phyloP scores from a whole-genome alignment of 2,888 invertebrate genomes.

The Idaea biselata region DNA sequence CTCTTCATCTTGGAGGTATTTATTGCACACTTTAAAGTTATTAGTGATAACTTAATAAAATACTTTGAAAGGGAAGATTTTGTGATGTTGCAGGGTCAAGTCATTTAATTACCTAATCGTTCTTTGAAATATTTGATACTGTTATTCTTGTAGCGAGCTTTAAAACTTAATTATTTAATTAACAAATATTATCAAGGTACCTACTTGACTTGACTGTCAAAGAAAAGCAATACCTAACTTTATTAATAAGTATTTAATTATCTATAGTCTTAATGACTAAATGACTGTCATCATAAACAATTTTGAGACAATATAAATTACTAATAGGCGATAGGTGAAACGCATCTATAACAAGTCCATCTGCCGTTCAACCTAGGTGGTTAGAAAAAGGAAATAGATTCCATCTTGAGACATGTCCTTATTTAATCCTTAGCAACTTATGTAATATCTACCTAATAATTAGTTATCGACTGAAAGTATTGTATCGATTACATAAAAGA shows the following conservation, averaged over 20 bases:
- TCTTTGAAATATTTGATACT: neutral
- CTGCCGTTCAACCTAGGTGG: too few relatives aligned
- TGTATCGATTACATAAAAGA: slow-evolving; percentile 1
- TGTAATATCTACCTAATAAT: neutral
- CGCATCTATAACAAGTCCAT: too few relatives aligned
- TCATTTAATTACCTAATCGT: neutral
- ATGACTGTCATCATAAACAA: neutral
- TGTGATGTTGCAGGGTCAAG: neutral
- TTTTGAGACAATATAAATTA: too few relatives aligned
- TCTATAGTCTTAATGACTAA: neutral
- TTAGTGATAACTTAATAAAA: slow-evolving; percentile 1
- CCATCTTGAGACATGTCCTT: neutral
- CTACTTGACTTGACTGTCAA: too few relatives aligned
- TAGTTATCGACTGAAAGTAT: neutral
- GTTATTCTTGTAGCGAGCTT: neutral
- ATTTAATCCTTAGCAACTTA: neutral
- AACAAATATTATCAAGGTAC: neutral
- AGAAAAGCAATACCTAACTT: too few relatives aligned
- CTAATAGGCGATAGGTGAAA: too few relatives aligned
- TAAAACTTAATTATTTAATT: neutral
- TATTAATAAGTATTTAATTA: neutral
- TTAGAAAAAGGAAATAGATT: neutral
- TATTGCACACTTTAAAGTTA: slow-evolving; percentile 22
- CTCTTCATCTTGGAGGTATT: slow-evolving; percentile 24
- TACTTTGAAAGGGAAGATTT: neutral